Base-by-base conservation (phyloP, 2,113 vertebrate genomes). In the Shinisaurus crocodilurus region DNA sequence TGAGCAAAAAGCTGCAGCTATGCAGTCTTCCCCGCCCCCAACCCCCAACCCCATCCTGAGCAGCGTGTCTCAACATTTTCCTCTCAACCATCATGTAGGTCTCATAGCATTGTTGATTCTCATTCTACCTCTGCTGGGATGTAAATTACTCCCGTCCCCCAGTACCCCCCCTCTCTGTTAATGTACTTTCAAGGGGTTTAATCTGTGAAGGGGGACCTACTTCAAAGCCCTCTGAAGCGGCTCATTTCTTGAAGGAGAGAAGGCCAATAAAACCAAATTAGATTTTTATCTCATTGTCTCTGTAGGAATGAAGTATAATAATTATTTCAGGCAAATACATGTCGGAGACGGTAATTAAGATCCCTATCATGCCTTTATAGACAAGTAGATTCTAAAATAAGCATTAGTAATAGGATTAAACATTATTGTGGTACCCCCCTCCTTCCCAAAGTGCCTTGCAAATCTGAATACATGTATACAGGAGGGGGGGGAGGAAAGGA, bases 311-410 rank as follows among this genome's bases (percentile, higher is more conserved):
- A 96, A 94, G 93, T 95, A 95, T 96, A 96, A 96, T 95, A 96
- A 96, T 96, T 96, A 96, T 96, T 96, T 96, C 96, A 96, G 95
- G 96, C 95, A 96, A 96, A 96, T 96, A 96, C 96, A 96, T 96
- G 96, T 96, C 76, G 87, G 95, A 96, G 94, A 96, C 92, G 94
- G 94, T 96, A 96, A 96, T 96, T 96, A 96, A 96, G 95, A 96
- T 96, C 88, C 3, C 91, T 96, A 96, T 96, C 95, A 70, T 81
- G 90, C 94, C 94, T 96, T 94, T 95, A 96, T 95, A 95, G 94
- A 95, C 94, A 95, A 95, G 95, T 90, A 96, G 94, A 93, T 96
- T 96, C 96, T 96, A 96, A 96, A 96, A 96, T 96, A 96, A 96
- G 95, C 96, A 96, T 95, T 96, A 94, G 91, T 96, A 96, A 96